Percentiles rank a stretch among this genome's conserved stretches.
Conservation (phyloP, 2,113 vertebrate species). For the Hippocampus guttulatus region DNA sequence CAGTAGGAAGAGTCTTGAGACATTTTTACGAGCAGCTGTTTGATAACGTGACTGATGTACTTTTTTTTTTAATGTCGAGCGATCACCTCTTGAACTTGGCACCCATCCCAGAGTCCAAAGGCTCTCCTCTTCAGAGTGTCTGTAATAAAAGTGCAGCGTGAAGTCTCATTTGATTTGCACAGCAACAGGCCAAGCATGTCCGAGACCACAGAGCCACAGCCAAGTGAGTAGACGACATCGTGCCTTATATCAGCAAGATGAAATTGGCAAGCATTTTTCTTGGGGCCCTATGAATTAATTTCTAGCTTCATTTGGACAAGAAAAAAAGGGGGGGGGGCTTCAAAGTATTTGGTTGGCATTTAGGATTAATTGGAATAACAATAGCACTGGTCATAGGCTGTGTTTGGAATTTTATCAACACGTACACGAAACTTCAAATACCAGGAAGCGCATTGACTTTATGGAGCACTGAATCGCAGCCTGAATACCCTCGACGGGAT, state of each 20-base stretch:
- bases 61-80: neutral
- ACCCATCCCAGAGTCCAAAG: conserved; percentile 38
- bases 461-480: neutral
- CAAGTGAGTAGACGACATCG: conserved; percentile 49
- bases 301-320: neutral
- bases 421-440: neutral
- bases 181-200: conserved; percentile 40
- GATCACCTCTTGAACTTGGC: conserved; percentile 9
- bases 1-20: neutral
- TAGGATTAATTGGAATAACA: neutral
- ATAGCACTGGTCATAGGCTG: neutral
- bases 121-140: conserved; percentile 8
- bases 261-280: neutral
- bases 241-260: neutral
- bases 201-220: conserved; percentile 12
- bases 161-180: conserved; percentile 9
- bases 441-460: neutral
- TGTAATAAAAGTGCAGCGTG: conserved; percentile 25
- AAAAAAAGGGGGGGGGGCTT: neutral
- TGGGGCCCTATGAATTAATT: conserved; percentile 7
- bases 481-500: neutral
- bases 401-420: neutral
- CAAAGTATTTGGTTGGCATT: conserved; percentile 7
- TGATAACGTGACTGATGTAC: conserved; percentile 6
- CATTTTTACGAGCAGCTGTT: neutral